phyloP scores from a whole-genome alignment of 2,888 invertebrate species.

The Beris chalybata region DNA sequence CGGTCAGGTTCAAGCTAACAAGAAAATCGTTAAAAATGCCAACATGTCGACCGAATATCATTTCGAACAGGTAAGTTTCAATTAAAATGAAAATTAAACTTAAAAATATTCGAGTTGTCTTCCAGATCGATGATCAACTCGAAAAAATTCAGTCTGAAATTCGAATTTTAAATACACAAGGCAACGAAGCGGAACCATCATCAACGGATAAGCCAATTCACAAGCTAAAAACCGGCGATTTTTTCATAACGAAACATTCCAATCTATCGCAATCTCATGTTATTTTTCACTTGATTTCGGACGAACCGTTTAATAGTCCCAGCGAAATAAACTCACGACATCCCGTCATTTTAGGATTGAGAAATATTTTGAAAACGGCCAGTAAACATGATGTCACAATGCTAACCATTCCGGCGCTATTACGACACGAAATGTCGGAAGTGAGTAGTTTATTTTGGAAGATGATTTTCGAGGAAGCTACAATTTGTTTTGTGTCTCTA shows the following conservation, averaged over 20 bases:
- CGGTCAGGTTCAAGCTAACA: constrained; percentile 52
- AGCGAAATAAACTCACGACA: constrained; percentile 95
- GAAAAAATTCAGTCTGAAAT: constrained; percentile 66
- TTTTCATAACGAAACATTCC: constrained; percentile 85
- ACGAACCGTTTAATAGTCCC: constrained; percentile 67
- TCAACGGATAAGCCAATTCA: constrained; percentile 48
- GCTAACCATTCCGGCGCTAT: constrained; percentile 87
- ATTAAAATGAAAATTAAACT: not conserved
- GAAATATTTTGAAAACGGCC: constrained; percentile 94
- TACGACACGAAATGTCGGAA: constrained; percentile 93
- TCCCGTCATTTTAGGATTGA: constrained; percentile 89
- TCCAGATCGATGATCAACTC: constrained; percentile 80
- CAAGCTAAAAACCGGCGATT: constrained; percentile 78
- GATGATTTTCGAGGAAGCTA: not conserved
- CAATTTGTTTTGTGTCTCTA: constrained; percentile 47
- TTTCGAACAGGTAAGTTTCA: constrained; percentile 61
- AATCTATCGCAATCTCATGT: constrained; percentile 93
- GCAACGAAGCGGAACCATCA: constrained; percentile 42
- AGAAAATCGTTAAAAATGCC: constrained; percentile 54
- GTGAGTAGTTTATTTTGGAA: constrained; percentile 56
- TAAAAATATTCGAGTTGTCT: constrained; percentile 1
- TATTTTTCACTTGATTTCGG: constrained; percentile 92
- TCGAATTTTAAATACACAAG: constrained; percentile 51
- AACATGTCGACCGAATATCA: constrained; percentile 88
- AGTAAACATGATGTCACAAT: constrained; percentile 93